Conservation (phyloP, 1,140 invertebrate genomes). For the Cyrtorhinus lividipennis region DNA sequence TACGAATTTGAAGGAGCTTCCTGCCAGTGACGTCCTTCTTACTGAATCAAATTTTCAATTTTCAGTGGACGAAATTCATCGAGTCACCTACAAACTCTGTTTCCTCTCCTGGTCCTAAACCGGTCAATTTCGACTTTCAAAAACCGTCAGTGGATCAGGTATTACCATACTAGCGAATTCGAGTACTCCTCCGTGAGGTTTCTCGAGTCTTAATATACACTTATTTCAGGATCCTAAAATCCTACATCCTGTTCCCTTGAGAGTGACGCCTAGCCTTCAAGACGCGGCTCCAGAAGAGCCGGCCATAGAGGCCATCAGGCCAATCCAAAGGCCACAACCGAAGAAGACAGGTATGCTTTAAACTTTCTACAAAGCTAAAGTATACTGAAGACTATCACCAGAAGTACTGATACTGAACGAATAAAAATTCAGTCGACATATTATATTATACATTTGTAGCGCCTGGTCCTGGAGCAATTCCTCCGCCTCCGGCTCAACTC, state of each 20-base stretch:
- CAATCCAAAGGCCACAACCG: constrained; percentile 55
- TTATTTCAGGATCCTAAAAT: constrained; percentile 70
- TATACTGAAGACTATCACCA: too few species aligned
- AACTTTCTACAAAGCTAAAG: too few species aligned
- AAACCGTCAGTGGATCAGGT: constrained; percentile 73
- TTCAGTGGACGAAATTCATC: constrained; percentile 82
- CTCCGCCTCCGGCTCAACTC: constrained; percentile 46
- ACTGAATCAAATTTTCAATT: constrained; percentile 3
- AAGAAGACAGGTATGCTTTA: constrained; percentile 50
- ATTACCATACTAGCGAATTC: constrained; percentile 19
- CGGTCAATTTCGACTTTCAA: constrained; percentile 91
- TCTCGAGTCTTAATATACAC: neutral
- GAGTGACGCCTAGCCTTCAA: constrained; percentile 55
- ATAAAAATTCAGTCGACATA: too few species aligned
- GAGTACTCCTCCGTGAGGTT: too few species aligned
- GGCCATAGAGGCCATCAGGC: constrained; percentile 31
- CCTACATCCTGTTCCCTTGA: constrained; percentile 75
- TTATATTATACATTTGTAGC: constrained; percentile 20
- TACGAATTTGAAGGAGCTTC: too few species aligned
- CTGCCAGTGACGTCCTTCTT: too few species aligned
- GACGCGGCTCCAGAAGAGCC: constrained; percentile 29
- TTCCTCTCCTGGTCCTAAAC: constrained; percentile 78
- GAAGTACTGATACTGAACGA: too few species aligned
- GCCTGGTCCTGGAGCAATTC: constrained; percentile 45
- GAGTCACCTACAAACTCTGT: constrained; percentile 81